phyloP scores from a whole-genome alignment of 1,140 invertebrate species.

The Polypedilum pembai region DNA sequence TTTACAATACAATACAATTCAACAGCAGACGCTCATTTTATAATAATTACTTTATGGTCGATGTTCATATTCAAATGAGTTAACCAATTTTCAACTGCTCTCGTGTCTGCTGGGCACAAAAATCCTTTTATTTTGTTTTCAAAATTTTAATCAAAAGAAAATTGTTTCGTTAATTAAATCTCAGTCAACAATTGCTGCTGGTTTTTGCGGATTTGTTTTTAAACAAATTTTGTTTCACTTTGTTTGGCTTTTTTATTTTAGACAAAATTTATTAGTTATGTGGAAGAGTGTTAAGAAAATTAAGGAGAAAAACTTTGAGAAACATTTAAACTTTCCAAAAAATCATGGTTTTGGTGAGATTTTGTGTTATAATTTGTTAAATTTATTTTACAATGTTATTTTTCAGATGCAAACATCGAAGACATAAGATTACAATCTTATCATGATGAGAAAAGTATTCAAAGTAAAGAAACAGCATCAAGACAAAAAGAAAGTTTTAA shows the following conservation, averaged over 20 bases:
- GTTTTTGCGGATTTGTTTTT: background rate
- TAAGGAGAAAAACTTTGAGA: background rate
- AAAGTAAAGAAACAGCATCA: background rate
- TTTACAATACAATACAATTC: background rate
- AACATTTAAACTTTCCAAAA: background rate
- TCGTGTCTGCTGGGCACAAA: background rate
- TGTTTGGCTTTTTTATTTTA: background rate
- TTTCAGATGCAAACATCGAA: background rate
- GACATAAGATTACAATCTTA: background rate
- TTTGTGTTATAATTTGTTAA: background rate
- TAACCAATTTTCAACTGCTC: background rate
- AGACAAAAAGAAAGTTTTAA: background rate
- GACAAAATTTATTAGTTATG: background rate
- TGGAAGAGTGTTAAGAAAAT: background rate
- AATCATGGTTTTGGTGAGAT: background rate
- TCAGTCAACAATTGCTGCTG: background rate
- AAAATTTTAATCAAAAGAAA: background rate
- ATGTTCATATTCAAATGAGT: conserved; percentile 6
- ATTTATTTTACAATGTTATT: background rate
- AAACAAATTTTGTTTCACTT: background rate
- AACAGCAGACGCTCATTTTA: background rate
- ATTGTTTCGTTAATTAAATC: background rate
- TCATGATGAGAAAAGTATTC: background rate
- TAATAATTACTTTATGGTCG: conserved; percentile 3
- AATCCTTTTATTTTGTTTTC: background rate